Conservation (phyloP, 2,888 invertebrate genomes). For the Sphinx pinastri region DNA sequence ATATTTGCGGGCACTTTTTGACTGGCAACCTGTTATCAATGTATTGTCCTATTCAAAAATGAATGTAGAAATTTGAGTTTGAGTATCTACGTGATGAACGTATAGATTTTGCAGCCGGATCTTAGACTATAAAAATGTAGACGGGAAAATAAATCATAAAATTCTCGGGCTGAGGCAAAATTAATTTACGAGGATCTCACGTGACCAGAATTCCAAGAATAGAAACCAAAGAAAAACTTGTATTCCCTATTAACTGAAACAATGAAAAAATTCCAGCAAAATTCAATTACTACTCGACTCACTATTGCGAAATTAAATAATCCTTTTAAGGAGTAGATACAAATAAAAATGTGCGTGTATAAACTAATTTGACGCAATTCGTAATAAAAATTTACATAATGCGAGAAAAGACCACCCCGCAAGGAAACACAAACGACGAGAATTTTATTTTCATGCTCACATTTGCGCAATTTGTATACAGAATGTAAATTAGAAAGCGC, state of each 20-base stretch:
- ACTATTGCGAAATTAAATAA: slow-evolving; percentile 23
- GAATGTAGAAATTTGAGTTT: too few species aligned
- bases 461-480: slow-evolving; percentile 81
- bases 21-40: too few species aligned
- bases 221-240: too few species aligned
- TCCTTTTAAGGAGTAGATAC: slow-evolving; percentile 16
- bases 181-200: too few species aligned
- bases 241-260: neutral
- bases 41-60: too few species aligned
- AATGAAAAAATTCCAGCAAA: neutral
- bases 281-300: slow-evolving; percentile 12
- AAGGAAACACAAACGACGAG: slow-evolving; percentile 76
- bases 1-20: too few species aligned
- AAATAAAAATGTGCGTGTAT: slow-evolving; percentile 64
- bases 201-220: too few species aligned
- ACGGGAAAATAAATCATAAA: too few species aligned
- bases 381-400: slow-evolving; percentile 79
- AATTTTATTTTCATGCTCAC: slow-evolving; percentile 81
- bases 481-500: slow-evolving; percentile 81
- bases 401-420: slow-evolving; percentile 71
- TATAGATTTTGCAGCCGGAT: too few species aligned
- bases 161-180: too few species aligned
- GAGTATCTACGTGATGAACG: too few species aligned
- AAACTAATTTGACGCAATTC: slow-evolving; percentile 74
- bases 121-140: too few species aligned